A percentile compares a stretch with the other conserved stretches of the same genome.
These are phyloP conservation scores for Aepyceros melampus DNA, from an alignment of 2,113 vertebrate species.

Conservation along the genomic window DNA sequence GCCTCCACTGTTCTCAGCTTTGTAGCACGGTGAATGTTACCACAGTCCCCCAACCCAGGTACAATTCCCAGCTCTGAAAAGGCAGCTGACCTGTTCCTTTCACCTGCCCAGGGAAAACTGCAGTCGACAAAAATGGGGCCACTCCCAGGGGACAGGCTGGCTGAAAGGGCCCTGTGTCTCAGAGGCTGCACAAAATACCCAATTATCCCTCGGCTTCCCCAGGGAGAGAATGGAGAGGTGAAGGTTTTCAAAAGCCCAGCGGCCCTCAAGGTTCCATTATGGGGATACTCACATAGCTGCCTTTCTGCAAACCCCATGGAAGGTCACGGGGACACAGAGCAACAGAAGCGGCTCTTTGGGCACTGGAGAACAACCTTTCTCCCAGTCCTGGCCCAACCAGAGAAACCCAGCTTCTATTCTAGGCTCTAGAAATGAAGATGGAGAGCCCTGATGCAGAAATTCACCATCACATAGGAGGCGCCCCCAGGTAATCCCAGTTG, in stretches of 20 bases:
- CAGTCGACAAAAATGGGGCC: neutral
- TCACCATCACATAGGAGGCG: neutral
- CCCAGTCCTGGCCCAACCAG: neutral
- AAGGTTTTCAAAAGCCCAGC: slow-evolving; percentile 54
- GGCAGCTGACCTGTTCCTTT: slow-evolving; percentile 9
- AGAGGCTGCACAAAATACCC: slow-evolving; percentile 54
- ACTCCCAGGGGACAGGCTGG: neutral
- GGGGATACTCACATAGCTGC: slow-evolving; percentile 29
- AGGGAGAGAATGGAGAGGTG: slow-evolving; percentile 64
- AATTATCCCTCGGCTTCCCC: slow-evolving; percentile 55
- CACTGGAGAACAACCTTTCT: neutral
- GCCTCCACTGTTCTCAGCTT: slow-evolving; percentile 8
- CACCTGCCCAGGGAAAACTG: slow-evolving; percentile 49
- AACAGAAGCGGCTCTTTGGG: slow-evolving; percentile 2
- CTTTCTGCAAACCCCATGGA: slow-evolving; percentile 43
- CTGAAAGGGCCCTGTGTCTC: slow-evolving; percentile 67
- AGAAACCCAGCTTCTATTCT: neutral
- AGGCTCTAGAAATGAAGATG: neutral
- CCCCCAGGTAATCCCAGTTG: neutral
- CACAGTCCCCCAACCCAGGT: neutral
- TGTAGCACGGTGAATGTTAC: neutral
- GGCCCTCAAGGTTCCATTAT: slow-evolving; percentile 53
- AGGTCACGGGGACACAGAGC: slow-evolving; percentile 34
- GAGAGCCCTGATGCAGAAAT: neutral
- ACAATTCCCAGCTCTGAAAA: slow-evolving; percentile 32